Percentiles rank a stretch among this genome's conserved stretches.
phyloP scores from a whole-genome alignment of 2,113 vertebrate species.

The Toxotes chatareus region DNA sequence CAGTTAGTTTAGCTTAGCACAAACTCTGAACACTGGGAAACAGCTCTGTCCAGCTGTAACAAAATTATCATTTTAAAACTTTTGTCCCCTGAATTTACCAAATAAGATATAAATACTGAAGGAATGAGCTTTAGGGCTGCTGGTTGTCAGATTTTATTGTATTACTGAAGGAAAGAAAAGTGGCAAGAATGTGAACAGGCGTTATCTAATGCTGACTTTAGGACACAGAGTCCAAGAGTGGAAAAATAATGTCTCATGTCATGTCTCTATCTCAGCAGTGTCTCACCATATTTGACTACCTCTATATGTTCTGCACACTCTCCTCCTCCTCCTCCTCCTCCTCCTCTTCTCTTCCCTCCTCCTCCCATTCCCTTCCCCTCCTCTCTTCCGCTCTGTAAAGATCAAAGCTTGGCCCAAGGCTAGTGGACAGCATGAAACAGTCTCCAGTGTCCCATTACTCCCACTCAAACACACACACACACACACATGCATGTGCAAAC shows the following conservation, averaged over 20 bases:
- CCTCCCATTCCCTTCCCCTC: neutral
- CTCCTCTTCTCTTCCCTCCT: neutral
- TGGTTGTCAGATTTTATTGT: too few species aligned
- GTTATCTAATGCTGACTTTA: neutral
- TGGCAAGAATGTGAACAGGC: neutral
- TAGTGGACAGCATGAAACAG: slow-evolving; percentile 53
- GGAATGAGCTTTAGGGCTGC: neutral
- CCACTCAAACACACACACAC: slow-evolving; percentile 17
- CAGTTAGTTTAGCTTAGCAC: neutral
- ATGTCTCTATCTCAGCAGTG: slow-evolving; percentile 6
- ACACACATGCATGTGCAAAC: neutral
- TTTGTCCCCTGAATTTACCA: too few species aligned
- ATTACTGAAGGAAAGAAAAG: too few species aligned
- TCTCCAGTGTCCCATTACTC: slow-evolving; percentile 38
- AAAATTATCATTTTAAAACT: too few species aligned
- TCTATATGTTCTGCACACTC: neutral
- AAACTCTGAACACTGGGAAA: too few species aligned
- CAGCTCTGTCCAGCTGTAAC: too few species aligned
- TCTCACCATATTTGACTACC: slow-evolving; percentile 4
- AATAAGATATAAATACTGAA: too few species aligned
- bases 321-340: slow-evolving; percentile 1
- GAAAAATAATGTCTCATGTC: neutral
- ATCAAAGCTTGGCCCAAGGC: slow-evolving; percentile 71
- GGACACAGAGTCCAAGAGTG: neutral
- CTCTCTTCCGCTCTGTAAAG: slow-evolving; percentile 34